A percentile compares a stretch with the other conserved stretches of the same genome.
These are phyloP conservation scores for Knipowitschia caucasica DNA, from an alignment of 2,797 vertebrate species.

Conservation along the genomic window DNA sequence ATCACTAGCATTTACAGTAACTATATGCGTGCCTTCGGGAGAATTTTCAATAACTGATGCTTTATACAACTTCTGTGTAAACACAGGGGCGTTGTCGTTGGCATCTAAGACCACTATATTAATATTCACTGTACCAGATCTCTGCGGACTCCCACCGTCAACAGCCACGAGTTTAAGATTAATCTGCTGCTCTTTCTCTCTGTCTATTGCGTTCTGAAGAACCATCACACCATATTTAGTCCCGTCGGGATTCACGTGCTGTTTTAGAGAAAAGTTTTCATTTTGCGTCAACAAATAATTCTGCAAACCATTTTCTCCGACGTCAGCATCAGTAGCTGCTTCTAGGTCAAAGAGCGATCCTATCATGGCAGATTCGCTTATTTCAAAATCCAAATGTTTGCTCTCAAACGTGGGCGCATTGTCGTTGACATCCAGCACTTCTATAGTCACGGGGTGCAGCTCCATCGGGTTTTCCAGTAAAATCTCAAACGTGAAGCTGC, in stretches of 20 bases:
- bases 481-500: slow-evolving; percentile 75
- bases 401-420: slow-evolving; percentile 59
- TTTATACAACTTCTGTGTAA: slow-evolving; percentile 30
- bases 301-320: slow-evolving; percentile 53
- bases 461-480: slow-evolving; percentile 65
- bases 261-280: slow-evolving; percentile 58
- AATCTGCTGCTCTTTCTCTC: slow-evolving; percentile 21
- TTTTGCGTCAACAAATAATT: slow-evolving; percentile 50
- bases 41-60: slow-evolving; percentile 25
- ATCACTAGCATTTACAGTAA: slow-evolving; percentile 26
- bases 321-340: slow-evolving; percentile 60
- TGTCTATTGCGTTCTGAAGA: slow-evolving; percentile 60
- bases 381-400: slow-evolving; percentile 51
- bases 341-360: slow-evolving; percentile 52
- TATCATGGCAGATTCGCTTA: slow-evolving; percentile 49
- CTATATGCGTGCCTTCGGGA: slow-evolving; percentile 1
- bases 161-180: slow-evolving; percentile 10
- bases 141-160: slow-evolving; percentile 36
- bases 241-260: slow-evolving; percentile 45
- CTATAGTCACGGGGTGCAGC: slow-evolving; percentile 55
- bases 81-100: slow-evolving; percentile 40
- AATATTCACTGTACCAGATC: slow-evolving; percentile 37
- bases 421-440: slow-evolving; percentile 65
- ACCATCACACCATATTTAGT: slow-evolving; percentile 63
- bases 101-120: slow-evolving; percentile 27